These are phyloP conservation scores for Caerostris darwini DNA, from an alignment of 1,140 invertebrate genomes.

Conservation along the genomic window DNA sequence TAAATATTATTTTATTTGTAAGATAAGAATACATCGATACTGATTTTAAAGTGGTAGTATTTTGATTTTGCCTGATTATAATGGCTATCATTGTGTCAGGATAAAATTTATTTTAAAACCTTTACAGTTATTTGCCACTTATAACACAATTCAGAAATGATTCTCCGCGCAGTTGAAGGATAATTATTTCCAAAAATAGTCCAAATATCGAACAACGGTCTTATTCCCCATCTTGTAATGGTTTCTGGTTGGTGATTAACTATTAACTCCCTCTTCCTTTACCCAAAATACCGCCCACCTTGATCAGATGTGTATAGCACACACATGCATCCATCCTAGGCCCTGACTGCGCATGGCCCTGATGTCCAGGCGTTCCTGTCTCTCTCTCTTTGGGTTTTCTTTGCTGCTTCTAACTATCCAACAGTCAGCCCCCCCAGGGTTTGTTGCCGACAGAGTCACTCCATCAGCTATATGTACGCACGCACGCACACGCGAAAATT, in stretches of 20 bases:
- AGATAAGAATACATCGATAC: no score
- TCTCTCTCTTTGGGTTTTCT: slow-evolving; percentile 49
- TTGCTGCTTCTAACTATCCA: slow-evolving; percentile 59
- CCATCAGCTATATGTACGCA: slow-evolving; percentile 54
- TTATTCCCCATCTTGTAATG: background rate
- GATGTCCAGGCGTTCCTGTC: slow-evolving; percentile 44
- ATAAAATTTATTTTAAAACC: no score
- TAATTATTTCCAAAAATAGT: no score
- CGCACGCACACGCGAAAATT: slow-evolving; percentile 59
- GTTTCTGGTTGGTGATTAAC: slow-evolving; percentile 37
- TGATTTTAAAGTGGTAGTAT: no score
- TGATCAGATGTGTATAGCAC: slow-evolving; percentile 31
- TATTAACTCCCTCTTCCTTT: slow-evolving; percentile 11
- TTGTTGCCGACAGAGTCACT: slow-evolving; percentile 65
- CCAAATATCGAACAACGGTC: background rate
- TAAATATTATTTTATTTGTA: no score
- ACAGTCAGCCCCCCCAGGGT: slow-evolving; percentile 19
- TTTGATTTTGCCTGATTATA: no score
- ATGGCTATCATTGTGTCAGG: no score
- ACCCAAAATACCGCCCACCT: slow-evolving; percentile 53
- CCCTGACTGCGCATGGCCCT: slow-evolving; percentile 44
- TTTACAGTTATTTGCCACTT: no score
- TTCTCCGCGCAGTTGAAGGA: no score
- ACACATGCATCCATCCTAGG: slow-evolving; percentile 21
- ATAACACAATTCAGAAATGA: no score